Evolutionary conservation across 2,888 invertebrate genomes (phyloP), one percentile per base, ranked within the genome.

Genomic region (Cenopis cana): DNA sequence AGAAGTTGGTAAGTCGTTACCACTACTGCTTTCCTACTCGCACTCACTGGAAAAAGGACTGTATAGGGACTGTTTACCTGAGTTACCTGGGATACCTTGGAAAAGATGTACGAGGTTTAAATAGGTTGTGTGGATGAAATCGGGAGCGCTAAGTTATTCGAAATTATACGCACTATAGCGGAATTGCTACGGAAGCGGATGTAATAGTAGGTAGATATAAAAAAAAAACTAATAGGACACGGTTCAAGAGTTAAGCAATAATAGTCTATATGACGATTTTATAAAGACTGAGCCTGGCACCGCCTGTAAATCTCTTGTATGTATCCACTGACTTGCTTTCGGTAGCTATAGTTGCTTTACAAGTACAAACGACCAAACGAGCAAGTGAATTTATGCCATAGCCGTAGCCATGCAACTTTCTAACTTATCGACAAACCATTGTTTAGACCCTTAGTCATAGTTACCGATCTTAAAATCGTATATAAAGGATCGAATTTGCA

Each of bases 1-100:
- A 95, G 91, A 95, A 96, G 92, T 96, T 98, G 89, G 96, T 96
- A 97, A 98, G 98, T 98, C 96, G 95, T 85, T 94, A 93, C 86
- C 79, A 90, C 82, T 93, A 86, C 83, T 92, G 89, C 90, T 92
- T 90, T 92, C 91, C 83, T 93, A 92, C 81, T 81, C 87, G 80
- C 83, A 88, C 78, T 88, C 86, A 82, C 80, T 85, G 84, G 75
- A 80, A 81, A 76, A 52, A 77, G 82, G 69, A 74, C 70, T 69
- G 62, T 12, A n/a, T n/a, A n/a, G n/a, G n/a, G n/a, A n/a, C n/a
- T n/a, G n/a, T n/a, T n/a, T n/a, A n/a, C n/a, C n/a, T n/a, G n/a
- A n/a, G n/a, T n/a, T n/a, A 33, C 9, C 5, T 33, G 33, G 33
- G 33, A 33, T 33, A 33, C 33, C 6, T 33, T 8, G 33, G 0